Conservation (phyloP, 1,140 invertebrate species). For the Heliconius himera region DNA sequence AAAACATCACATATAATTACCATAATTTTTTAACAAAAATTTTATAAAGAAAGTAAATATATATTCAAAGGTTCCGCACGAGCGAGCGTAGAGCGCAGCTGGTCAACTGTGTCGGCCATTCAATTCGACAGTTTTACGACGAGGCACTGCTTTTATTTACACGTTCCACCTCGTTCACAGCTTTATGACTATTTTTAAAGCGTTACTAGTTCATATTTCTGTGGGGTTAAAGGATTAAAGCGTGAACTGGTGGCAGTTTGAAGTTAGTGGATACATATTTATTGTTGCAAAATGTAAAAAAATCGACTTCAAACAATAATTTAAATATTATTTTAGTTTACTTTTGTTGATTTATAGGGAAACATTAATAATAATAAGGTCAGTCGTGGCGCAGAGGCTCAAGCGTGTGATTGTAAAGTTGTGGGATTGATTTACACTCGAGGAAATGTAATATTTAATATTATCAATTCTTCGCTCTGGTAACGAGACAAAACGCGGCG, state of each 20-base stretch:
- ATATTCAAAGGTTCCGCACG: constrained; percentile 32
- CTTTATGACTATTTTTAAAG: constrained; percentile 70
- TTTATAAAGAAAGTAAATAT: constrained; percentile 34
- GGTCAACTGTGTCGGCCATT: constrained; percentile 52
- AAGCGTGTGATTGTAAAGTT: too few relatives aligned
- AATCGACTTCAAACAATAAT: too few relatives aligned
- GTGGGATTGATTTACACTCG: too few relatives aligned
- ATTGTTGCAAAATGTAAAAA: not conserved
- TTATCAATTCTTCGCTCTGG: too few relatives aligned
- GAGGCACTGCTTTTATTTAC: constrained; percentile 58
- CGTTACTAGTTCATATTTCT: constrained; percentile 68
- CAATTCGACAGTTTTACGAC: constrained; percentile 66
- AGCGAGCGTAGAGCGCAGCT: constrained; percentile 30
- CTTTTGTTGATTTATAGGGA: too few relatives aligned
- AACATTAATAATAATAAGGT: too few relatives aligned
- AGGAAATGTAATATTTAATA: too few relatives aligned
- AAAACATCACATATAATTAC: not conserved
- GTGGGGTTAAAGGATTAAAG: constrained; percentile 62
- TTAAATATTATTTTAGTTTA: too few relatives aligned
- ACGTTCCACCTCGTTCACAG: constrained; percentile 57
- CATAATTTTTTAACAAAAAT: not conserved
- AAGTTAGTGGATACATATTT: not conserved
- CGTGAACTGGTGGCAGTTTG: constrained; percentile 39
- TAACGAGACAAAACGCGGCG: too few relatives aligned
- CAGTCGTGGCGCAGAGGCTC: too few relatives aligned